Evolutionary conservation across 2,888 invertebrate species (phyloP).

Genomic region (Tetragonisca angustula): DNA sequence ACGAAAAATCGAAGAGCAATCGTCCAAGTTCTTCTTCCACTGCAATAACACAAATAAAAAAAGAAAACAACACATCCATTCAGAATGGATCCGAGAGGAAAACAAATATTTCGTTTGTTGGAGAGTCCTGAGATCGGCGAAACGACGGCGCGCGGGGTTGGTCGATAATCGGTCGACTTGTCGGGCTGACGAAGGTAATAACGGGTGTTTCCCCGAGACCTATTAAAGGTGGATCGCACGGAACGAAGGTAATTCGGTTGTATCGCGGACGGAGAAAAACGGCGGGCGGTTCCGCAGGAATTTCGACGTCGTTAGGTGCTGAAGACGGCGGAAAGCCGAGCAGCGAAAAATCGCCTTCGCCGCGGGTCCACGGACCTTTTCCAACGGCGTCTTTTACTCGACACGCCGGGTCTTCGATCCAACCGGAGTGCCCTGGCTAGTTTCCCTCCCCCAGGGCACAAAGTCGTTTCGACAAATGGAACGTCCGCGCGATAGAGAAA

Average conservation of each 20-base stretch:
- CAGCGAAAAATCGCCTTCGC: conserved; percentile 57
- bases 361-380: conserved; percentile 47
- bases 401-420: conserved; percentile 35
- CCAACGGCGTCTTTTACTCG: neutral
- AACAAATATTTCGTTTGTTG: neutral
- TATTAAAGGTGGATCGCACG: conserved; percentile 42
- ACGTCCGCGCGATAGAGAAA: conserved; percentile 76
- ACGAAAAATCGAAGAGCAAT: too few species aligned
- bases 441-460: conserved; percentile 61
- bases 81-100: neutral
- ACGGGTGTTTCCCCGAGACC: conserved; percentile 23
- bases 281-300: conserved; percentile 31
- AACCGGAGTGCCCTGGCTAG: conserved; percentile 30
- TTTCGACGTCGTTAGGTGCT: conserved; percentile 61
- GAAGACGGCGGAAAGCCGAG: conserved; percentile 40
- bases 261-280: conserved; percentile 42
- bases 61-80: too few species aligned
- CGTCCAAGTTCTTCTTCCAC: too few species aligned
- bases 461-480: conserved; percentile 78
- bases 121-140: neutral
- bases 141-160: neutral
- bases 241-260: conserved; percentile 58
- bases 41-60: too few species aligned
- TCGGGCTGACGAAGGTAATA: conserved; percentile 40
- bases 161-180: conserved; percentile 34